Evolutionary conservation across 92 coral and sea anemone genomes (phyloP).

Genomic region (Porites rus): DNA sequence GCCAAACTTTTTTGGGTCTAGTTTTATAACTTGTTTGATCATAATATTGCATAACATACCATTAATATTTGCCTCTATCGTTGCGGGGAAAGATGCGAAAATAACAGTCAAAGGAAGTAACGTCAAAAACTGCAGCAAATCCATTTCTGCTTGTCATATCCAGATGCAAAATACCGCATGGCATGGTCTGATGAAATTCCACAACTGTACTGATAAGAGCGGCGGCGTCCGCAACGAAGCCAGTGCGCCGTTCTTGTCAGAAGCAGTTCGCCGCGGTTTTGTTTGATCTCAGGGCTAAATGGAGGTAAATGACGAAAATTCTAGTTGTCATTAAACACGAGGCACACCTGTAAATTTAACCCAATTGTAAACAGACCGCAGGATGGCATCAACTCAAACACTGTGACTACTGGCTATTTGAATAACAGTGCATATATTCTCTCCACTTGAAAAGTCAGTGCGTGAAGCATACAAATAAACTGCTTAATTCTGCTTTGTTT

Average conservation of each 20-base stretch:
- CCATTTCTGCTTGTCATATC: slow-evolving; percentile 3
- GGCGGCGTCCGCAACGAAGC: not conserved
- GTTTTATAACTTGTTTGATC: no score
- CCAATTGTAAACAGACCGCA: not conserved
- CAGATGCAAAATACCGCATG: not conserved
- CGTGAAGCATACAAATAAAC: slow-evolving; percentile 23
- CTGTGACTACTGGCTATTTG: not conserved
- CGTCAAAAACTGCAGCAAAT: slow-evolving; percentile 7
- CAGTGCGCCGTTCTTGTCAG: not conserved
- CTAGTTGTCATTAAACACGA: not conserved
- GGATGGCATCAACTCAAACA: not conserved
- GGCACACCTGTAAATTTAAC: not conserved
- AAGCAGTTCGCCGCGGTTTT: not conserved
- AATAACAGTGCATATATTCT: not conserved
- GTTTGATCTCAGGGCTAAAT: not conserved
- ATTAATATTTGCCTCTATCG: not conserved
- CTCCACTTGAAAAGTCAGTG: not conserved
- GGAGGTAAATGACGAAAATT: not conserved
- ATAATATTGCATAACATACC: not conserved
- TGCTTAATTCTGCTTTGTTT: not conserved
- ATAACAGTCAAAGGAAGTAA: not conserved
- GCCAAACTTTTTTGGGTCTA: no score
- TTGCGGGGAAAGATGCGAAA: not conserved
- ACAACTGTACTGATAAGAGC: not conserved
- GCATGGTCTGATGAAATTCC: not conserved